Percentiles rank a stretch among this genome's conserved stretches.
phyloP scores from a whole-genome alignment of 1,140 invertebrate genomes.

The Eulimnadia texana region DNA sequence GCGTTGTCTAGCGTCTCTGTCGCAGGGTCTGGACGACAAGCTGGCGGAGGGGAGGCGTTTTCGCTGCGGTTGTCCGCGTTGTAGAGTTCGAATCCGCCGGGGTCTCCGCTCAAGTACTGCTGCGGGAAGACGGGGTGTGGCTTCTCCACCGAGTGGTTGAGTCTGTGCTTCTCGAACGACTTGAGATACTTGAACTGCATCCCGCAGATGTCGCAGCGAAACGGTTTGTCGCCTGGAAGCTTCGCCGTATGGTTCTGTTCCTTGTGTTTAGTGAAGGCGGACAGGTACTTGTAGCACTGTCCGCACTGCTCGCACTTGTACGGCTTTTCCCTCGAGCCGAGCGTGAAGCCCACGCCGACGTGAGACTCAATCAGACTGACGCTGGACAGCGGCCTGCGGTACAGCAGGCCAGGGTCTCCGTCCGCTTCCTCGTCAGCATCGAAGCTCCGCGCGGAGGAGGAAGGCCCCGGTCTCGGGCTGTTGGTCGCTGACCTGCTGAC shows the following conservation, averaged over 20 bases:
- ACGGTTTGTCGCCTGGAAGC: slow-evolving; percentile 69
- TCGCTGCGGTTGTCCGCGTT: not conserved
- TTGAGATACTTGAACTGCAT: slow-evolving; percentile 79
- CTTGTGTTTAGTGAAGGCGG: slow-evolving; percentile 71
- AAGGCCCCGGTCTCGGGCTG: slow-evolving; percentile 2
- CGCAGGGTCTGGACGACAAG: not conserved
- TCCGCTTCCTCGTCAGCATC: slow-evolving; percentile 14
- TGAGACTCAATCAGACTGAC: slow-evolving; percentile 17
- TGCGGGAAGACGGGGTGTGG: slow-evolving; percentile 35
- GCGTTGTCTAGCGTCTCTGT: not conserved
- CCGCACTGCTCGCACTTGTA: slow-evolving; percentile 81
- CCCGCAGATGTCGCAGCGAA: slow-evolving; percentile 74
- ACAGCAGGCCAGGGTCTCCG: slow-evolving; percentile 11
- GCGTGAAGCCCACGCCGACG: slow-evolving; percentile 20
- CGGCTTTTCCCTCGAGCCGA: slow-evolving; percentile 54
- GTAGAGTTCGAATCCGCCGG: not conserved
- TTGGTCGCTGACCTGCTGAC: slow-evolving; percentile 9
- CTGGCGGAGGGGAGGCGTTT: not conserved
- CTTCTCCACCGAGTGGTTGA: slow-evolving; percentile 68
- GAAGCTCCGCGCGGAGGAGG: not conserved
- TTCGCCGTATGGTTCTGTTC: slow-evolving; percentile 74
- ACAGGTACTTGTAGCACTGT: slow-evolving; percentile 72
- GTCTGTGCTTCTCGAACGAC: slow-evolving; percentile 72
- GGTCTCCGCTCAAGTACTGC: not conserved
- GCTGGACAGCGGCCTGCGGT: slow-evolving; percentile 7